Base-by-base conservation (phyloP, 53 echinoderm and acorn worm species). In the Echinarachnius parma region DNA sequence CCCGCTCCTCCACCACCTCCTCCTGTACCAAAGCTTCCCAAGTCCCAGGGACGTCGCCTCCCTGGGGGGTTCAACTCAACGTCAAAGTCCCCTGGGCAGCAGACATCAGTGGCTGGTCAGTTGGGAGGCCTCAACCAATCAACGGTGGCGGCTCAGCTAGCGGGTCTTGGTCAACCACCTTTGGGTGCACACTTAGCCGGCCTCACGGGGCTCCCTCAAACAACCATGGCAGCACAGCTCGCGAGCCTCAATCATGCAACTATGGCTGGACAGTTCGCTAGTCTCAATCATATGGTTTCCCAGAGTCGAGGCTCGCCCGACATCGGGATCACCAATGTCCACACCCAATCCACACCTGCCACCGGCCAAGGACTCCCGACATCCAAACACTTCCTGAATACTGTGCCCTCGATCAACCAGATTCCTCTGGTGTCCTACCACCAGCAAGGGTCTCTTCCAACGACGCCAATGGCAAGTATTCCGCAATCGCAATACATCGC, bases 1-100 rank as follows among this genome's bases (percentile, higher is more conserved):
- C n/a, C n/a, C 11, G 36, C 62, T 15, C 34, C 14, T 39, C 62
- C 62, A 14, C 62, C 62, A 62, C 44, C 62, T 3, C 35, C 62
- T 5, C 62, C 62, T n/a, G 36, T 34, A 25, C 62, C 62, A 2
- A 34, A 39, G 22, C 2, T 37, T 19, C 62, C 62, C 14, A 62
- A 42, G 62, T 5, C 35, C 21, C 62, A 62, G 25, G 62, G 62
- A 1, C 22, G 62, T 21, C 62, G 62, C 3, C 24, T 25, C 13
- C 34, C 37, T 14, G 26, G 9, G 0, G n/a, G n/a, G n/a, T n/a
- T n/a, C n/a, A n/a, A n/a, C n/a, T 21, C 24, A 11, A 25, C 22
- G 1, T 15, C 19, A 1, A 30, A 14, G 39, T 25, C 9, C 20
- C 23, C 24, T 0, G 39, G 39, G 7, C 24, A 35, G 15, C 14